phyloP scores from a whole-genome alignment of 2,113 vertebrate species.

The Eudyptes chrysolophus region DNA sequence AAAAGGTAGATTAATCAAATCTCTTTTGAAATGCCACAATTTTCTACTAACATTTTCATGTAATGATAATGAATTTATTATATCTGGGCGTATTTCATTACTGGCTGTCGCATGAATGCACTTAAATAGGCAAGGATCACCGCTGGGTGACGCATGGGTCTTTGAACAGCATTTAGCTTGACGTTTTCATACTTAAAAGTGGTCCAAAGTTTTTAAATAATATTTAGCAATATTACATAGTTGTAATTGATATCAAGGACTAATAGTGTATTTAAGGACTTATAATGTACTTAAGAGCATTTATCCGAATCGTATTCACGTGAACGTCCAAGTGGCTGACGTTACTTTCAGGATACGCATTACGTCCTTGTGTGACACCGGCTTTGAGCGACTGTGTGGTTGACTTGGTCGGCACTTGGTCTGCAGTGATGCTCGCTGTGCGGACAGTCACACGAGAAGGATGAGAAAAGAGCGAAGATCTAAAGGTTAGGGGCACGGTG shows the following conservation, averaged over 20 bases:
- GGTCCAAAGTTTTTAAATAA: background rate
- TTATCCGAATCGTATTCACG: fast-evolving
- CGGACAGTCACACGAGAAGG: background rate
- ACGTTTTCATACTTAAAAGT: background rate
- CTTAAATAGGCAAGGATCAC: background rate
- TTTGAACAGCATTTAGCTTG: background rate
- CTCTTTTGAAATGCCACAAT: background rate
- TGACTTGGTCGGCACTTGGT: background rate
- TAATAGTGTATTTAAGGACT: background rate
- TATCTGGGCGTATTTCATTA: background rate
- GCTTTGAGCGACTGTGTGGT: fast-evolving
- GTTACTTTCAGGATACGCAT: fast-evolving
- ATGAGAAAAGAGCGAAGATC: too few relatives aligned
- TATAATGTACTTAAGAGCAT: background rate
- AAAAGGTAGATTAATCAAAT: background rate
- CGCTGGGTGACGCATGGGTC: background rate
- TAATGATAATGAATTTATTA: background rate
- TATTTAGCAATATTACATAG: background rate
- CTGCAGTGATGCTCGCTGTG: fast-evolving
- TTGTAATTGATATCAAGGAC: background rate
- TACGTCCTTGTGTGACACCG: fast-evolving
- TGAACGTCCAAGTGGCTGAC: background rate
- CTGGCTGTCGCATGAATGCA: background rate
- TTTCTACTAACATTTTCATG: background rate
- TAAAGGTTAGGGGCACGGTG: fast-evolving